Evolutionary conservation across 1,140 invertebrate genomes (phyloP).

Genomic region (Leptopilina clavipes): DNA sequence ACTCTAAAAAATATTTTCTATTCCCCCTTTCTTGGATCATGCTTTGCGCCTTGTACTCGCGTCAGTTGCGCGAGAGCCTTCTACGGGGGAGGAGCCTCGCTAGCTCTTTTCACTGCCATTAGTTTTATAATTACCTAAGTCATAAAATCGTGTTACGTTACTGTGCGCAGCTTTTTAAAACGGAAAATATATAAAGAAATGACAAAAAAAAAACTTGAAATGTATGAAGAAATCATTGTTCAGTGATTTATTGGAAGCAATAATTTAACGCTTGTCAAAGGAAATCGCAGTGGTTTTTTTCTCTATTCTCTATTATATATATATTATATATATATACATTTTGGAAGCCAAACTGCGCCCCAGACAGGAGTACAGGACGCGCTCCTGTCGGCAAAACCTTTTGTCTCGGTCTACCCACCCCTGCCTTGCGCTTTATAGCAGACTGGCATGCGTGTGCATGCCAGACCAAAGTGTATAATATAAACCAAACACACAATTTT

Average conservation of each 20-base stretch:
- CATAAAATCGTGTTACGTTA: background rate
- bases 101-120: constrained; percentile 62
- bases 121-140: constrained; percentile 44
- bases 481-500: too few species aligned
- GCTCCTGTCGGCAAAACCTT: constrained; percentile 29
- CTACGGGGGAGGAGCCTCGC: constrained; percentile 64
- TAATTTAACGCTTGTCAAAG: too few species aligned
- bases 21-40: constrained; percentile 36
- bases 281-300: too few species aligned
- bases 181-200: constrained; percentile 19
- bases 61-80: constrained; percentile 74
- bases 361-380: constrained; percentile 30
- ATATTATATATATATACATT: background rate
- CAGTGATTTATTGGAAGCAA: background rate
- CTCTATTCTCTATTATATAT: too few species aligned
- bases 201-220: background rate
- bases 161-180: background rate
- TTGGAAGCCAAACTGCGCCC: constrained; percentile 11
- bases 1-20: constrained; percentile 7
- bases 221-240: background rate
- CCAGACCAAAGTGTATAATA: background rate
- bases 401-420: constrained; percentile 30
- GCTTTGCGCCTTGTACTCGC: constrained; percentile 60
- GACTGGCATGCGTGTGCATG: background rate
- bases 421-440: background rate